Conservation (phyloP, 1,140 invertebrate genomes). For the Listronotus bonariensis region DNA sequence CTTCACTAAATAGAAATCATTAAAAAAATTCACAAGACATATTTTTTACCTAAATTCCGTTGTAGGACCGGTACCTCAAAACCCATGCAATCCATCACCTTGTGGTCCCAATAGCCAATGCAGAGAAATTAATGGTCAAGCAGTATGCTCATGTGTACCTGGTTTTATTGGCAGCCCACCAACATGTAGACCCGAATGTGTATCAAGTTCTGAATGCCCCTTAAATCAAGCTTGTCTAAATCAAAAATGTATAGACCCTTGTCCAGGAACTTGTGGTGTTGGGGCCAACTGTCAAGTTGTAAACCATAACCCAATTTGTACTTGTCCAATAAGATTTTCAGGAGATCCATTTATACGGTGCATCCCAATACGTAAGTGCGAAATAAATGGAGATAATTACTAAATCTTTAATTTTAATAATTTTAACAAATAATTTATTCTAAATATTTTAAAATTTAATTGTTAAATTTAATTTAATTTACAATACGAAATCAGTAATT, state of each 20-base stretch:
- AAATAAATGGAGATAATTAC: too few species aligned
- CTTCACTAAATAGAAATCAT: too few species aligned
- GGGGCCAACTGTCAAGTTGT: slow-evolving; percentile 75
- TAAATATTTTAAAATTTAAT: too few species aligned
- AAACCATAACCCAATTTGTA: slow-evolving; percentile 67
- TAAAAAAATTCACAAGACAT: too few species aligned
- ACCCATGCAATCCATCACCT: slow-evolving; percentile 76
- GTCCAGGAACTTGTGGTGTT: slow-evolving; percentile 73
- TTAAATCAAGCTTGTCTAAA: slow-evolving; percentile 73
- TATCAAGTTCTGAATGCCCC: slow-evolving; percentile 77
- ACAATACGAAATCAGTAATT: too few species aligned
- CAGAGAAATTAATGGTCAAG: slow-evolving; percentile 63
- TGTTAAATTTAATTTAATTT: too few species aligned
- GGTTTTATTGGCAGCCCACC: slow-evolving; percentile 75
- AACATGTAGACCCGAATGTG: slow-evolving; percentile 78
- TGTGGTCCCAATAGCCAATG: slow-evolving; percentile 80
- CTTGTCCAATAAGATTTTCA: slow-evolving; percentile 58
- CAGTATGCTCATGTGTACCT: slow-evolving; percentile 70
- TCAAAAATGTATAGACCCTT: slow-evolving; percentile 77
- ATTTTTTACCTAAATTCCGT: too few species aligned
- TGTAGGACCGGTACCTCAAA: slow-evolving; percentile 39
- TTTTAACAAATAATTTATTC: too few species aligned
- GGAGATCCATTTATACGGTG: slow-evolving; percentile 64
- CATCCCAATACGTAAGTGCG: slow-evolving; percentile 51
- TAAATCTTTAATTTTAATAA: too few species aligned